These are phyloP conservation scores for Peromyscus eremicus DNA, from an alignment of 2,797 vertebrate species.

Conservation along the genomic window DNA sequence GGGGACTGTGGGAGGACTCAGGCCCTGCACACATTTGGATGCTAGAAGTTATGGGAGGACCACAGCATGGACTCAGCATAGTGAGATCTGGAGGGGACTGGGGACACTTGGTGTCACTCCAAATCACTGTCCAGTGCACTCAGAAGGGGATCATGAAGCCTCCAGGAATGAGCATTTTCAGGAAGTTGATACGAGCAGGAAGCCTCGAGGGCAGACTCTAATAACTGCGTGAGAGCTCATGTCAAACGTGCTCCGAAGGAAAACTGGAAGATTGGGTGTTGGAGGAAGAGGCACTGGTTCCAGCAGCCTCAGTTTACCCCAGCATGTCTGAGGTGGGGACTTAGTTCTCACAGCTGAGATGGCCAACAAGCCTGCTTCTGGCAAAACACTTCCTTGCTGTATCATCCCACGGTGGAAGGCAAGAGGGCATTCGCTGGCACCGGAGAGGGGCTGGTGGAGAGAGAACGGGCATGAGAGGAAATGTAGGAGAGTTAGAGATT, in stretches of 20 bases:
- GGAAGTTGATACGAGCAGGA: neutral
- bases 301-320: neutral
- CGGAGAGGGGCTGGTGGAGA: neutral
- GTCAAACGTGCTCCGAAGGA: neutral
- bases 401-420: neutral
- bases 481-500: neutral
- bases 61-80: neutral
- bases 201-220: neutral
- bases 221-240: neutral
- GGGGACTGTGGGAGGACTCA: neutral
- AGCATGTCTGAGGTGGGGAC: neutral
- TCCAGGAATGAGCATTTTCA: neutral
- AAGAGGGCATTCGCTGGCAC: neutral
- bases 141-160: neutral
- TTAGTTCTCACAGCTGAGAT: neutral
- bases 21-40: neutral
- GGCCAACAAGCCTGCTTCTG: neutral
- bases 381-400: neutral
- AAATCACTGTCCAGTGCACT: neutral
- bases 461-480: neutral
- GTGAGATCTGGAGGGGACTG: neutral
- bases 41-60: fast-evolving
- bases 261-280: neutral
- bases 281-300: neutral
- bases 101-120: neutral